Conservation (phyloP, 2,888 invertebrate species). For the Apodemia mormo region DNA sequence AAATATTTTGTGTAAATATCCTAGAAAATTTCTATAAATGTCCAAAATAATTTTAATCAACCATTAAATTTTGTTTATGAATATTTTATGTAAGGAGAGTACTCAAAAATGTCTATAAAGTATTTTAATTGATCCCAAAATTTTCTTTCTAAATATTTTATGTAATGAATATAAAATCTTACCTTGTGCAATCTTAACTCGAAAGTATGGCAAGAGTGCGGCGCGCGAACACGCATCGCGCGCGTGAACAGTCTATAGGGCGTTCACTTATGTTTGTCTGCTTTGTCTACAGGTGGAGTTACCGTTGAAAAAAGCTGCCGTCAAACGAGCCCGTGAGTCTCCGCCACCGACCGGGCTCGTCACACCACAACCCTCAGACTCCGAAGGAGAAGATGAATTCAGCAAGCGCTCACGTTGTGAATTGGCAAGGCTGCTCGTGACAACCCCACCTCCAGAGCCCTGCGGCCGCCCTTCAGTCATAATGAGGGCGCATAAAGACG, state of each 20-base stretch:
- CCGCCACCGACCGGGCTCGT: constrained; percentile 72
- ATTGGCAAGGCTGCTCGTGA: constrained; percentile 76
- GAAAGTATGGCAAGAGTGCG: constrained; percentile 60
- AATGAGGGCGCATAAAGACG: constrained; percentile 92
- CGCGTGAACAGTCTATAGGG: constrained; percentile 69
- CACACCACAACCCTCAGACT: constrained; percentile 93
- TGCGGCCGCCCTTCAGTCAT: constrained; percentile 87
- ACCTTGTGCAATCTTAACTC: constrained; percentile 58
- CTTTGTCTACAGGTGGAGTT: constrained; percentile 74
- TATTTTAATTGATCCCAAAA: constrained; percentile 31
- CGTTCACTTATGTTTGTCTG: constrained; percentile 65
- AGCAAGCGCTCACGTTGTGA: constrained; percentile 74
- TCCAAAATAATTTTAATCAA: too few species aligned
- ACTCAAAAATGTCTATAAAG: constrained; percentile 23
- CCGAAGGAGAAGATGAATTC: constrained; percentile 86
- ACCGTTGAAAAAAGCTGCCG: constrained; percentile 66
- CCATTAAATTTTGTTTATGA: too few species aligned
- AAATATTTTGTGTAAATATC: background rate
- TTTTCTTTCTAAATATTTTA: constrained; percentile 34
- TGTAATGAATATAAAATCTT: constrained; percentile 35
- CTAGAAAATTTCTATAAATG: background rate
- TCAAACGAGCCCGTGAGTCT: constrained; percentile 62
- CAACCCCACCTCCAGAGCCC: constrained; percentile 81
- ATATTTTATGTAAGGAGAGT: background rate
- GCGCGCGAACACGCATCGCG: constrained; percentile 66